Evolutionary conservation across 2,888 invertebrate genomes (phyloP).

Genomic region (Ormyrus rosae): DNA sequence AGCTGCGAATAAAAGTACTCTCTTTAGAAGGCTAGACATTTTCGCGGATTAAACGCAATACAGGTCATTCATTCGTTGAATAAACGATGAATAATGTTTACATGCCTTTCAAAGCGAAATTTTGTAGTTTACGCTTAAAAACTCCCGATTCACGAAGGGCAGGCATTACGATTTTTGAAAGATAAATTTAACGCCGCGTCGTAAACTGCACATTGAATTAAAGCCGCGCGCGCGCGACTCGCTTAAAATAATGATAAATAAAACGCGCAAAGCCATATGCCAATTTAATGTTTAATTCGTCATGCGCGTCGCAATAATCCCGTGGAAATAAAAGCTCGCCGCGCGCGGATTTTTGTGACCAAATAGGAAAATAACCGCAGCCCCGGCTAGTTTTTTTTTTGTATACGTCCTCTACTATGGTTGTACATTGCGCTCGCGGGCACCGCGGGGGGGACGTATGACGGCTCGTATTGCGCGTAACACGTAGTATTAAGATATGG

Average conservation of each 20-base stretch:
- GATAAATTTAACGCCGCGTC: not conserved
- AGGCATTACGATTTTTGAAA: not conserved
- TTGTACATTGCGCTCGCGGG: not conserved
- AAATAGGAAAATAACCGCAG: too few species aligned
- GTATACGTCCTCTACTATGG: slow-evolving; percentile 1
- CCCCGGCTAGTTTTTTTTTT: not conserved
- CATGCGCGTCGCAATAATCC: not conserved
- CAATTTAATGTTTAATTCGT: too few species aligned
- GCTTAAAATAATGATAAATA: too few species aligned
- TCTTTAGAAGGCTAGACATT: too few species aligned
- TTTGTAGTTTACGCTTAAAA: too few species aligned
- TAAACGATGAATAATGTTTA: too few species aligned
- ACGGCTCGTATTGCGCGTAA: slow-evolving; percentile 15
- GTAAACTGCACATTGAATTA: not conserved
- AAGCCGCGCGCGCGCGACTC: too few species aligned
- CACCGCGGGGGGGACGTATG: not conserved
- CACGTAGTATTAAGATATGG: slow-evolving; percentile 16
- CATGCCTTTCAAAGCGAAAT: too few species aligned
- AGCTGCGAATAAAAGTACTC: too few species aligned
- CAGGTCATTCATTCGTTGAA: too few species aligned
- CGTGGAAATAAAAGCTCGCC: not conserved
- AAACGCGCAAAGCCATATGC: not conserved
- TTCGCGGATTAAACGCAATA: too few species aligned
- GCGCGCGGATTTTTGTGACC: not conserved
- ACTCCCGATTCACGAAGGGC: not conserved